Base-by-base conservation (phyloP, 2,888 invertebrate species). In the Coenonympha glycerion region DNA sequence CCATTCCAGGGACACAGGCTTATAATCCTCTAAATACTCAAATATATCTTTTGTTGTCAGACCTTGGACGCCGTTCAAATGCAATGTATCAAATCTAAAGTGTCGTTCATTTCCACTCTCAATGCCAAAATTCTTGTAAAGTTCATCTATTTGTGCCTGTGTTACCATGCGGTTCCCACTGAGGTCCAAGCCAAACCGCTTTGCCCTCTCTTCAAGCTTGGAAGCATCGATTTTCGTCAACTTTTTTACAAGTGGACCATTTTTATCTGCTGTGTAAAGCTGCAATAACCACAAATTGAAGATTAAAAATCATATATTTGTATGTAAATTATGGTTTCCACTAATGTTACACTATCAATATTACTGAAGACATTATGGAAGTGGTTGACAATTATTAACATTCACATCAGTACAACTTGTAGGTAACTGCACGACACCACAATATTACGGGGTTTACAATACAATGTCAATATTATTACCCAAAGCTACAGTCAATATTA, bases 1-100 rank as follows among this genome's bases (percentile, higher is more conserved):
- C 94, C 94, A 95, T 79, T 95, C 95, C 44, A 95, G 88, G 6
- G 91, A 91, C 8, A 90, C 82, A n/a, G 95, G 94, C 45, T 90
- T 91, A 73, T 91, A 93, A 59, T 92, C 91, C 70, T 90, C 89
- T 69, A 95, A 92, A 76, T 95, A 95, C 59, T 91, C 89, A 70
- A 95, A 92, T 42, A 95, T 89, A 72, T 95, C 94, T 69, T 91
- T 90, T 2, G 94, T 93, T 61, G 89, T 91, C 88, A 95, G 90
- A 26, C 92, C 90, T 62, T 92, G 90, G 1, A 92, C 90, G 41
- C 95, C 95, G 68, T 91, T 84, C 69, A 95, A 83, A 71, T 95
- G 93, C 40, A 95, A 77, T 15, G 93, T 90, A 74, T 95, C 93
- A 63, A 93, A 89, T 58, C 93, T 88, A 57, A 91, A 87, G 68